Base-by-base conservation (phyloP, 2,888 invertebrate species). In the Chrysolina oricalcia region DNA sequence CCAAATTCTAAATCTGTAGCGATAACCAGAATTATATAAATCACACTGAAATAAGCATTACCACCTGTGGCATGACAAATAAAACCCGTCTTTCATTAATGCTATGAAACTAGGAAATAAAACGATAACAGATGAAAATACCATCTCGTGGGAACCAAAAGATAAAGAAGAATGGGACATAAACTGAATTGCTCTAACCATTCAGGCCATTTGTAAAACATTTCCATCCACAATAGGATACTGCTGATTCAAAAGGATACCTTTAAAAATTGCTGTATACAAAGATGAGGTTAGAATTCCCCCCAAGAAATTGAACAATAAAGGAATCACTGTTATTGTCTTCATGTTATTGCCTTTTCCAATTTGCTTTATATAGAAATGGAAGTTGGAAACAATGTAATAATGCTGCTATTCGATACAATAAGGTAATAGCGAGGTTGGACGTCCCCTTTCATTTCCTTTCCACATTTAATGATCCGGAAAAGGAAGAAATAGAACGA, bases 331-430 rank as follows among this genome's bases (percentile, higher is more conserved):
- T 59, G 23, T n/a, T 59, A 35, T 59, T 59, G 59, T 59, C 27
- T 59, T 15, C 59, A 59, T 35, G 71, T 56, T 72, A 67, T 67
- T 67, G 48, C 72, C 66, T 67, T 72, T 72, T 67, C 62, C 67
- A 67, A 72, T 72, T 67, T 67, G 67, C 41, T 72, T 72, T 59
- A 62, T 66, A 72, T 72, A 59, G 35, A 17, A 59, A 67, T 62
- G 67, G 46, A 59, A 46, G 43, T 21, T 53, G 66, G 67, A 67
- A 62, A 72, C 67, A 72, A 67, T 72, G 65, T 72, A 40, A 72
- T 72, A 67, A 59, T 35, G 27, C 59, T 35, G 27, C n/a, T 23
- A 56, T 35, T 59, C 35, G 27, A 59, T 59, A 59, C 59, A 59
- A 59, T 59, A 35, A 59, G 35, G 59, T 59, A 23, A 59, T 35